Evolutionary conservation across 2,888 invertebrate species (phyloP).

Genomic region (Trachelus troglodyta): DNA sequence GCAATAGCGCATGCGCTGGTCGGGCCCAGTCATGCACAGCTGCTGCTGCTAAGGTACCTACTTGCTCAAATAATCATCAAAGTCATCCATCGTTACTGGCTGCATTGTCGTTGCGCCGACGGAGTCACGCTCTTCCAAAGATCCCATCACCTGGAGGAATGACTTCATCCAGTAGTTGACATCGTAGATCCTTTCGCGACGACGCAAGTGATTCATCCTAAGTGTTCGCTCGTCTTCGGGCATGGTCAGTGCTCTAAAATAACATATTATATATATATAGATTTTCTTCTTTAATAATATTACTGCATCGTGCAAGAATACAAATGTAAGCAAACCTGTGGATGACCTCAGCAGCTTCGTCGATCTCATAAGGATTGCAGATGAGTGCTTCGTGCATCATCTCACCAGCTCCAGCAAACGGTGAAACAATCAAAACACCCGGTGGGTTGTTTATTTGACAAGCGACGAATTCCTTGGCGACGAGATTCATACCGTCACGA

Average conservation of each 20-base stretch:
- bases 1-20: conserved; percentile 53
- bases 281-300: not conserved
- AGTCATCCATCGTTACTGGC: conserved; percentile 90
- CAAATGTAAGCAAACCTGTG: conserved; percentile 70
- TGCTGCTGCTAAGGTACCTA: conserved; percentile 66
- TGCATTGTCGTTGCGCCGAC: conserved; percentile 88
- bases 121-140: conserved; percentile 83
- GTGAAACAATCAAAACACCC: conserved; percentile 89
- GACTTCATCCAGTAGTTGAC: conserved; percentile 91
- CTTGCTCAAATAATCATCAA: conserved; percentile 89
- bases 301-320: not conserved
- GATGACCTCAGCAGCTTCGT: conserved; percentile 87
- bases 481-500: conserved; percentile 91
- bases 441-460: conserved; percentile 89
- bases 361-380: conserved; percentile 90
- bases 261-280: not conserved
- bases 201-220: conserved; percentile 86
- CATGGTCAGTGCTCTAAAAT: conserved; percentile 83
- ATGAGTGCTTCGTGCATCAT: conserved; percentile 94
- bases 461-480: conserved; percentile 93
- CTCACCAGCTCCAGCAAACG: conserved; percentile 92
- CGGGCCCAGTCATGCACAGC: conserved; percentile 59
- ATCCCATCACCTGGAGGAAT: conserved; percentile 89
- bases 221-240: conserved; percentile 88
- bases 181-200: conserved; percentile 84